phyloP scores from a whole-genome alignment of 2,888 invertebrate genomes.

The Acrocyrtus sp. region DNA sequence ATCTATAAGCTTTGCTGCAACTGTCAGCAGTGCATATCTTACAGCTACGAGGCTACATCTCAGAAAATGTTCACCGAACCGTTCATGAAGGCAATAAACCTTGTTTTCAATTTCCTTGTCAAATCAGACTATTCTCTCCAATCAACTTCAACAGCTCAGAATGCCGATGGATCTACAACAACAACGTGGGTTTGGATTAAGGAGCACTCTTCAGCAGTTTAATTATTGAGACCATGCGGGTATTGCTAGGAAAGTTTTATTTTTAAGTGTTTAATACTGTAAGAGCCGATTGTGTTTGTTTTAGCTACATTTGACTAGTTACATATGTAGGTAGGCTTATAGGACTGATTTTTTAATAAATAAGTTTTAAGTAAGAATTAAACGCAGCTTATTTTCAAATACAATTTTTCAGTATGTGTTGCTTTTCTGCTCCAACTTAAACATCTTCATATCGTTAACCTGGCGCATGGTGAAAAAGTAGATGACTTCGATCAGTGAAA shows the following conservation, averaged over 20 bases:
- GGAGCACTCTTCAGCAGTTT: too few species aligned
- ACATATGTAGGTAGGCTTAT: too few species aligned
- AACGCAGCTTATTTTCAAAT: too few species aligned
- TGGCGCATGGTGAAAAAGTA: conserved; percentile 61
- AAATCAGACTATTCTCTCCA: conserved; percentile 38
- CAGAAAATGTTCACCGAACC: conserved; percentile 35
- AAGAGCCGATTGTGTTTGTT: too few species aligned
- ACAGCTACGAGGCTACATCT: conserved; percentile 28
- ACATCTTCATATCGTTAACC: conserved; percentile 44
- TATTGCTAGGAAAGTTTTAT: too few species aligned
- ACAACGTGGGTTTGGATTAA: conserved; percentile 53
- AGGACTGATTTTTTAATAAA: too few species aligned
- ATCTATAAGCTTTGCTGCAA: conserved; percentile 44
- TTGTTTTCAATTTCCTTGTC: conserved; percentile 46
- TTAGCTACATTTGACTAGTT: too few species aligned
- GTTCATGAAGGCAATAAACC: conserved; percentile 45
- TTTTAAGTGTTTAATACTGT: too few species aligned
- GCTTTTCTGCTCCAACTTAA: not conserved
- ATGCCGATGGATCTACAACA: conserved; percentile 45
- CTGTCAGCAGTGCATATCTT: conserved; percentile 48
- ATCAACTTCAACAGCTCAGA: conserved; percentile 45
- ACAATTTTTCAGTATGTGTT: not conserved
- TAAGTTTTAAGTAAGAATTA: too few species aligned
- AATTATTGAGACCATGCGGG: too few species aligned
- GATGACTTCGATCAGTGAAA: conserved; percentile 60